Evolutionary conservation across 2,797 vertebrate species (phyloP).

Genomic region (Cirrhinus mrigala): DNA sequence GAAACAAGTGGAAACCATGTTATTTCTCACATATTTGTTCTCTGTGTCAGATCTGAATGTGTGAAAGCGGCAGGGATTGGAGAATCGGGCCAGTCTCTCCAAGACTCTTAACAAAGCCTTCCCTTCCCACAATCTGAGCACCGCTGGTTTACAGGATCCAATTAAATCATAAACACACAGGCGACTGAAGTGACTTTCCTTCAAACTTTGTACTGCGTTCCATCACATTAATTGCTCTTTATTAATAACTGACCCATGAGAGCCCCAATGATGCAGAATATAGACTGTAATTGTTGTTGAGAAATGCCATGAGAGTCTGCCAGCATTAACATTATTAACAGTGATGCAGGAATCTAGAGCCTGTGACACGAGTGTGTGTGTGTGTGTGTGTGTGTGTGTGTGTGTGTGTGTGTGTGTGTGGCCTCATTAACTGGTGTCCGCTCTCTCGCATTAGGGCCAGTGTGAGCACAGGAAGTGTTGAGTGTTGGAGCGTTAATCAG

Average conservation of each 20-base stretch:
- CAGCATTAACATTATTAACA: slow-evolving; percentile 6
- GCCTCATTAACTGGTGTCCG: slow-evolving; percentile 15
- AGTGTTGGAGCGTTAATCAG: slow-evolving; percentile 23
- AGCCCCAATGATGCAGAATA: neutral
- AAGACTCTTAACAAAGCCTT: neutral
- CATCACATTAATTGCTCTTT: neutral
- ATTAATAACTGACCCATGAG: slow-evolving; percentile 4
- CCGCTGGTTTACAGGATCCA: neutral
- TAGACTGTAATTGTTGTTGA: slow-evolving; percentile 4
- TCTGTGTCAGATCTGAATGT: slow-evolving; percentile 5
- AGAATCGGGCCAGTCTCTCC: neutral
- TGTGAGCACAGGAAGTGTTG: slow-evolving; percentile 27
- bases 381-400: neutral
- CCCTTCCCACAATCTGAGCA: neutral
- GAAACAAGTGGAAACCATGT: neutral
- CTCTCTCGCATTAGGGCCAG: slow-evolving; percentile 3
- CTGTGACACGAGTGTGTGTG: neutral
- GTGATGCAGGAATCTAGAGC: neutral
- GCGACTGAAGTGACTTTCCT: slow-evolving; percentile 1
- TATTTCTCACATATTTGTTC: neutral
- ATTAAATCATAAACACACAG: neutral
- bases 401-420: neutral
- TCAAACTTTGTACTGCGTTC: neutral
- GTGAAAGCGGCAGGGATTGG: neutral
- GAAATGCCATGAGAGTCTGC: slow-evolving; percentile 26